Evolutionary conservation across 1,140 invertebrate species (phyloP).

Genomic region (Notospermus geniculatus): DNA sequence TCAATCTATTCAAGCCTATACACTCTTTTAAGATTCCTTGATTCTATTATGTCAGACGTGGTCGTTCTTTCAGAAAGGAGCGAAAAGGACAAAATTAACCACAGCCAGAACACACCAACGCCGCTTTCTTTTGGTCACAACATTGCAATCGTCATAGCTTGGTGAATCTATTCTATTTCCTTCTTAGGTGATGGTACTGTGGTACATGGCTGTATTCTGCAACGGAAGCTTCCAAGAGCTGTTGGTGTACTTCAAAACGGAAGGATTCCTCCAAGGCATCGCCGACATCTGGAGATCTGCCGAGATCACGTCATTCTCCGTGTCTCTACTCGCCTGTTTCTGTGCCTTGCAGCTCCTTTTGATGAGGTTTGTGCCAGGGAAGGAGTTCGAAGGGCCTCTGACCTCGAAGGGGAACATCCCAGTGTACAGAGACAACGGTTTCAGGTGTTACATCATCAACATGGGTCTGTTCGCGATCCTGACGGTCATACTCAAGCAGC

Average conservation of each 20-base stretch:
- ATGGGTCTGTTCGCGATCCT: conserved; percentile 49
- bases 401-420: conserved; percentile 59
- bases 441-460: conserved; percentile 58
- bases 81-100: too few relatives aligned
- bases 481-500: conserved; percentile 36
- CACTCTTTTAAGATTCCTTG: too few relatives aligned
- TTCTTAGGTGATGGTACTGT: conserved; percentile 41
- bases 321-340: conserved; percentile 25
- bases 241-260: conserved; percentile 18
- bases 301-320: conserved; percentile 29
- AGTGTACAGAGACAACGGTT: conserved; percentile 61
- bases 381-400: conserved; percentile 56
- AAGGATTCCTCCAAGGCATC: conserved; percentile 27
- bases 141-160: conserved; percentile 34
- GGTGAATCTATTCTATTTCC: conserved; percentile 39
- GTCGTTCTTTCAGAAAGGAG: too few relatives aligned
- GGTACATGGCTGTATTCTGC: conserved; percentile 43
- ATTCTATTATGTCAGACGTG: too few relatives aligned
- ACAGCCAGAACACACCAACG: too few relatives aligned
- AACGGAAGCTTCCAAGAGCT: conserved; percentile 42
- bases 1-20: too few relatives aligned
- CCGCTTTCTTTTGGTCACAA: too few relatives aligned
- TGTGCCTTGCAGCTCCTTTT: conserved; percentile 41
- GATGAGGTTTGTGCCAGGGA: conserved; percentile 56
- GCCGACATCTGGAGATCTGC: conserved; percentile 37